Base-by-base conservation (phyloP, 2,888 invertebrate species). In the Amiota communis region DNA sequence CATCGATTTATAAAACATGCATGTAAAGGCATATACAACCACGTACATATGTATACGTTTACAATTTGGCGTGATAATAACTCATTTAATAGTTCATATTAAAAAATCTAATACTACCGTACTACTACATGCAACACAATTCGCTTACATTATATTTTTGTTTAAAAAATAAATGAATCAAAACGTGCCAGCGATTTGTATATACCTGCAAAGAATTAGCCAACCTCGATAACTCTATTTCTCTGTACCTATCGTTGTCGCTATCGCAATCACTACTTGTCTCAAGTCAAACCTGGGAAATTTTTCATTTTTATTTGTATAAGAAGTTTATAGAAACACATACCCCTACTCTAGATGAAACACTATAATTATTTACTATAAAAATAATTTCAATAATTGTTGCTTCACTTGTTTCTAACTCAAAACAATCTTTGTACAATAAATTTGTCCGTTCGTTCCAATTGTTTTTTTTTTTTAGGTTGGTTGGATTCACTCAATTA, bases 31-130 rank as follows among this genome's bases (percentile, higher is more conserved):
- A 36, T 36, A 6, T 36, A 36, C 23, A 23, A 1, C 1, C 23
- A 23, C 23, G 23, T 36, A 36, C 6, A 36, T 36, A 36, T 6
- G 8, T 36, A 70, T 15, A 64, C 72, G 57, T 56, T 59, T 87
- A 82, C 79, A 85, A 83, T 86, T 88, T 87, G 82, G 88, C 88
- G 87, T 87, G 87, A 78, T 88, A 86, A 86, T 87, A 88, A 85
- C 87, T 88, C 88, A 87, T 87, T 88, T 87, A 36, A 36, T 6
- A 87, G 85, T 83, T 85, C 81, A 78, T 79, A 84, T 78, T 79
- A 77, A 81, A 84, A n/a, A 80, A 71, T 76, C 23, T 23, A 2
- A 3, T 23, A 23, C 23, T 23, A 23, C 3, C 23, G 3, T 23
- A 23, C 23, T 23, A 23, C 1, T 23, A 23, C 23, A 23, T 23